A percentile compares a stretch with the other conserved stretches of the same genome.
phyloP scores from a whole-genome alignment of 1,140 invertebrate species.

The Palaemon carinicauda region DNA sequence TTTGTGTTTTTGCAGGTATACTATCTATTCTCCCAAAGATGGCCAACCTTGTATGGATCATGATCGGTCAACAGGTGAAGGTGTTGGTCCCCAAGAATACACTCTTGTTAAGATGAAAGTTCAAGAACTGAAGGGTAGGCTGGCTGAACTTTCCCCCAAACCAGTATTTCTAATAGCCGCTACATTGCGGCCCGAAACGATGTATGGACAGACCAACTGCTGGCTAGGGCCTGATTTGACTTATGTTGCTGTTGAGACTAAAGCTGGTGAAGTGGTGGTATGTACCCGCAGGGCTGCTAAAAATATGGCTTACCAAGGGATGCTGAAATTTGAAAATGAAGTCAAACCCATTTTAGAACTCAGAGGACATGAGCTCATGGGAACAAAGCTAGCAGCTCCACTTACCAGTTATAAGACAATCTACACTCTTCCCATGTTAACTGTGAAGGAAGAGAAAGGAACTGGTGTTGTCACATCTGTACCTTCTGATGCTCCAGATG shows the following conservation, averaged over 20 bases:
- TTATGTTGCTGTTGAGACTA: conserved; percentile 84
- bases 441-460: conserved; percentile 96
- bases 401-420: conserved; percentile 83
- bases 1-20: conserved; percentile 73
- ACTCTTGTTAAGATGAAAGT: conserved; percentile 96
- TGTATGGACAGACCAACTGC: conserved; percentile 99
- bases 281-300: conserved; percentile 86
- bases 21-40: conserved; percentile 96
- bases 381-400: conserved; percentile 82
- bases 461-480: conserved; percentile 98
- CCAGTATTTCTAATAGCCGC: conserved; percentile 89
- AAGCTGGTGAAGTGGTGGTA: conserved; percentile 74
- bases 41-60: conserved; percentile 99
- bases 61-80: conserved; percentile 94
- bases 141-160: conserved; percentile 12
- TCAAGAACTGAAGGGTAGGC: conserved; percentile 40
- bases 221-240: conserved; percentile 96
- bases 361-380: conserved; percentile 79
- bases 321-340: conserved; percentile 83
- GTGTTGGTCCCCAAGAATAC: conserved; percentile 97
- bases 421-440: conserved; percentile 97
- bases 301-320: conserved; percentile 97
- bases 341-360: conserved; percentile 75
- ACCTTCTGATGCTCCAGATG: conserved; percentile 98
- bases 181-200: conserved; percentile 97